These are phyloP conservation scores for Eumerus sabulonum DNA, from an alignment of 2,888 invertebrate species.

Conservation along the genomic window DNA sequence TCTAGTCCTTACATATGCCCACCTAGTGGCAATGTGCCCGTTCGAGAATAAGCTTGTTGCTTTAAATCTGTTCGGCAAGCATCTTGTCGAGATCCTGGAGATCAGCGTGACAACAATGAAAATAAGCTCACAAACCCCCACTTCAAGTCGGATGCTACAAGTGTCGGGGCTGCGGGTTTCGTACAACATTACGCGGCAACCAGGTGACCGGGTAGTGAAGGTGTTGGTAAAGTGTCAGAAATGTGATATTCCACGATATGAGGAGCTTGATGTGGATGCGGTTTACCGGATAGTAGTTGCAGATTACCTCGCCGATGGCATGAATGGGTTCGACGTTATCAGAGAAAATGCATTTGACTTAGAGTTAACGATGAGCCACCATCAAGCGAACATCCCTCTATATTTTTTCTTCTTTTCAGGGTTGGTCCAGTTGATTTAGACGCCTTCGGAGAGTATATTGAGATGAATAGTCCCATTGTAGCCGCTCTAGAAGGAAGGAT, in stretches of 20 bases:
- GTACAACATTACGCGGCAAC: slow-evolving; percentile 82
- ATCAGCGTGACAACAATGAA: slow-evolving; percentile 79
- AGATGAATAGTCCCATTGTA: slow-evolving; percentile 70
- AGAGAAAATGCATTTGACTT: slow-evolving; percentile 74
- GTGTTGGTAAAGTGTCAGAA: slow-evolving; percentile 82
- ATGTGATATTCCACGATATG: slow-evolving; percentile 83
- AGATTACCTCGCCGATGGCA: slow-evolving; percentile 84
- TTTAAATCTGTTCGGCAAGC: slow-evolving; percentile 84
- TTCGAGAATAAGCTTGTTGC: slow-evolving; percentile 88
- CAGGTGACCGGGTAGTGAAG: slow-evolving; percentile 81
- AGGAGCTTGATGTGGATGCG: slow-evolving; percentile 80
- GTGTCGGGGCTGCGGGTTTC: slow-evolving; percentile 80
- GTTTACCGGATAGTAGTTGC: slow-evolving; percentile 83
- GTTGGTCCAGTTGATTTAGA: slow-evolving; percentile 74
- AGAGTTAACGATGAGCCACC: slow-evolving; percentile 66
- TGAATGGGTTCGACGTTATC: slow-evolving; percentile 83
- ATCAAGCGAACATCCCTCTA: not conserved
- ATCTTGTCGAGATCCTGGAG: slow-evolving; percentile 83
- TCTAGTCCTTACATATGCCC: slow-evolving; percentile 85
- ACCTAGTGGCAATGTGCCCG: slow-evolving; percentile 85
- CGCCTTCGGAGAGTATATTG: slow-evolving; percentile 72
- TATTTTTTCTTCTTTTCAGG: slow-evolving; percentile 57
- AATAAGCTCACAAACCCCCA: slow-evolving; percentile 50
- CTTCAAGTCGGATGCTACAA: slow-evolving; percentile 79
- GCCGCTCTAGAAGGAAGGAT: slow-evolving; percentile 72